Conservation (phyloP, 2,888 invertebrate genomes). For the Himalopsyche anomala region DNA sequence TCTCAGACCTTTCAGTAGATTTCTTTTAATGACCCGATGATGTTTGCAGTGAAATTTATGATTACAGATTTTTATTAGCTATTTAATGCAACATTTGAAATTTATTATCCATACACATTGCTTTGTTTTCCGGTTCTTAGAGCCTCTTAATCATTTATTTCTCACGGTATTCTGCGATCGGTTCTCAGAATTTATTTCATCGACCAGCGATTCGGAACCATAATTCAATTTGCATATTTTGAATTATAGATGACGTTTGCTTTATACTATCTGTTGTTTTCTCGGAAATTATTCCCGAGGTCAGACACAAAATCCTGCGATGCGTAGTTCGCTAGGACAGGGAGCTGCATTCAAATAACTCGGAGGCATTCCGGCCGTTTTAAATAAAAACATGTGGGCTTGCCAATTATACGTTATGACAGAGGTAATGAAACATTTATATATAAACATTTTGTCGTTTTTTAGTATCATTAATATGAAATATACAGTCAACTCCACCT, state of each 20-base stretch:
- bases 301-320: slow-evolving; percentile 47
- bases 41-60: slow-evolving; percentile 34
- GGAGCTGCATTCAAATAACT: slow-evolving; percentile 41
- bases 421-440: slow-evolving; percentile 24
- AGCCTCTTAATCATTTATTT: slow-evolving; percentile 42
- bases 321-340: slow-evolving; percentile 34
- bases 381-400: slow-evolving; percentile 56
- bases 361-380: slow-evolving; percentile 46
- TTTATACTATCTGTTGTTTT: slow-evolving; percentile 55
- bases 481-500: too few species aligned
- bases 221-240: slow-evolving; percentile 57
- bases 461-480: too few species aligned
- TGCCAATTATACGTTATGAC: slow-evolving; percentile 49
- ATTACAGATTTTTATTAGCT: slow-evolving; percentile 43
- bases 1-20: slow-evolving; percentile 28
- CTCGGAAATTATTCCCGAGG: slow-evolving; percentile 53
- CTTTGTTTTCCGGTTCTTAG: slow-evolving; percentile 42
- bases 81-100: slow-evolving; percentile 42
- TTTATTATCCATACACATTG: slow-evolving; percentile 41
- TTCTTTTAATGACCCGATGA: slow-evolving; percentile 36
- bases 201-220: slow-evolving; percentile 39
- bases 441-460: too few species aligned
- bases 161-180: slow-evolving; percentile 39
- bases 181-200: slow-evolving; percentile 28
- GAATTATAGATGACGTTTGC: slow-evolving; percentile 56